Evolutionary conservation across 1,140 invertebrate genomes (phyloP).

Genomic region (Zaprionus africanus): DNA sequence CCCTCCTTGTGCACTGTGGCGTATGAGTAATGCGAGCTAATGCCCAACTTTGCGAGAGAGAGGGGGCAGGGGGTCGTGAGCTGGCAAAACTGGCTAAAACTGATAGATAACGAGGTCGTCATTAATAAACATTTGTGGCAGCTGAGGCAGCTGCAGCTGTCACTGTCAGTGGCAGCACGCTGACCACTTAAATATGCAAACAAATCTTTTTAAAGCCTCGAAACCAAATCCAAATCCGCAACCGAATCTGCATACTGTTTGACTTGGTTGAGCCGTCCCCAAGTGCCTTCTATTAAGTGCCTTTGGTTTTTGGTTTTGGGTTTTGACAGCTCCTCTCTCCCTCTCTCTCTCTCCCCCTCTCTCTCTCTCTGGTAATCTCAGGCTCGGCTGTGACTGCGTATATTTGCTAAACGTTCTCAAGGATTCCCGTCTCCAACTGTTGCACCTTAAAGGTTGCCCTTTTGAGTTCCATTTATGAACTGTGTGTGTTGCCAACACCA

Average conservation of each 20-base stretch:
- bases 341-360: background rate
- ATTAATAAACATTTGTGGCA: constrained; percentile 65
- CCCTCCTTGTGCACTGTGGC: constrained; percentile 7
- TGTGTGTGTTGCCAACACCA: constrained; percentile 48
- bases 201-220: constrained; percentile 5
- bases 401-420: no score
- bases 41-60: background rate
- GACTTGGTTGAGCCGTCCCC: constrained; percentile 15
- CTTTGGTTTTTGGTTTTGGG: constrained; percentile 20
- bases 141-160: constrained; percentile 14
- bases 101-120: constrained; percentile 55
- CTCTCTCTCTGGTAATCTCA: background rate
- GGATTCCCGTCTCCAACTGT: background rate
- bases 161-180: constrained; percentile 49
- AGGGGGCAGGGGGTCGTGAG: constrained; percentile 8
- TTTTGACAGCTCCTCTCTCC: background rate
- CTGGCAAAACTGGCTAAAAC: constrained; percentile 38
- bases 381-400: background rate
- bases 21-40: constrained; percentile 46
- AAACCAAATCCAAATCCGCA: background rate
- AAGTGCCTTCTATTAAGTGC: constrained; percentile 51
- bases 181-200: constrained; percentile 41
- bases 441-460: constrained; percentile 13
- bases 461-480: constrained; percentile 54
- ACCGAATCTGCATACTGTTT: constrained; percentile 26